These are phyloP conservation scores for Clinocottus analis DNA, from an alignment of 2,113 vertebrate genomes.

Conservation along the genomic window DNA sequence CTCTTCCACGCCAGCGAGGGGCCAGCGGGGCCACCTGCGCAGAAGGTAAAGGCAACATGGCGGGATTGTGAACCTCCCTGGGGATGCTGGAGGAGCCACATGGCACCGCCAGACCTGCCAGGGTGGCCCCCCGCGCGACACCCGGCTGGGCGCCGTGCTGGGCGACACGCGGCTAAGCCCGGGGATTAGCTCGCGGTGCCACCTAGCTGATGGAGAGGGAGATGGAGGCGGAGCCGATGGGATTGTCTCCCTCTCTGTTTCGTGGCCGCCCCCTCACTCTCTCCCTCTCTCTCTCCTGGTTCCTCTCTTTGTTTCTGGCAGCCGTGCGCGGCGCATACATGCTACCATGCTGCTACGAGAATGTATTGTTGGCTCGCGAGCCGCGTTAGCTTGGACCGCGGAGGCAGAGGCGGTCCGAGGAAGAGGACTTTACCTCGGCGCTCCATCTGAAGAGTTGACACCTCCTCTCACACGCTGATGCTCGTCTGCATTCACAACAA, in stretches of 20 bases:
- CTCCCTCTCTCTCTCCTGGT: slow-evolving; percentile 26
- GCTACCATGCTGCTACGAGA: slow-evolving; percentile 69
- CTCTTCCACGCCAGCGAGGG: slow-evolving; percentile 47
- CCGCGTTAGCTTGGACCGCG: too few relatives aligned
- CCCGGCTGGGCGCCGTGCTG: slow-evolving; percentile 73
- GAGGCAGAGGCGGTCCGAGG: too few relatives aligned
- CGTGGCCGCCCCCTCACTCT: too few relatives aligned
- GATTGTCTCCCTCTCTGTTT: slow-evolving; percentile 54
- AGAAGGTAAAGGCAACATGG: slow-evolving; percentile 82
- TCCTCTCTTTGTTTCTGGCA: slow-evolving; percentile 74
- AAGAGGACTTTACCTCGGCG: too few relatives aligned
- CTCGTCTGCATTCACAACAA: too few relatives aligned
- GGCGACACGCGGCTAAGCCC: slow-evolving; percentile 64
- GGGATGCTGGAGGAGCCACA: slow-evolving; percentile 75
- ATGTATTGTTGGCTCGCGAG: slow-evolving; percentile 70
- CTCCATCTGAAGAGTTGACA: too few relatives aligned
- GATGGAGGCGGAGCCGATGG: slow-evolving; percentile 64
- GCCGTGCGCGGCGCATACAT: slow-evolving; percentile 62
- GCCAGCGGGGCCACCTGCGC: slow-evolving; percentile 79
- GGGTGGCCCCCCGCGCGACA: slow-evolving; percentile 68
- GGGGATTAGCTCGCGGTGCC: slow-evolving; percentile 70
- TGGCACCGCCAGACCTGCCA: slow-evolving; percentile 75
- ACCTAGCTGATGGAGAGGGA: slow-evolving; percentile 72
- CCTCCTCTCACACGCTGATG: too few relatives aligned
- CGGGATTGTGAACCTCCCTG: slow-evolving; percentile 68